These are phyloP conservation scores for Drosophila robusta DNA, from an alignment of 2,888 invertebrate genomes.

Conservation along the genomic window DNA sequence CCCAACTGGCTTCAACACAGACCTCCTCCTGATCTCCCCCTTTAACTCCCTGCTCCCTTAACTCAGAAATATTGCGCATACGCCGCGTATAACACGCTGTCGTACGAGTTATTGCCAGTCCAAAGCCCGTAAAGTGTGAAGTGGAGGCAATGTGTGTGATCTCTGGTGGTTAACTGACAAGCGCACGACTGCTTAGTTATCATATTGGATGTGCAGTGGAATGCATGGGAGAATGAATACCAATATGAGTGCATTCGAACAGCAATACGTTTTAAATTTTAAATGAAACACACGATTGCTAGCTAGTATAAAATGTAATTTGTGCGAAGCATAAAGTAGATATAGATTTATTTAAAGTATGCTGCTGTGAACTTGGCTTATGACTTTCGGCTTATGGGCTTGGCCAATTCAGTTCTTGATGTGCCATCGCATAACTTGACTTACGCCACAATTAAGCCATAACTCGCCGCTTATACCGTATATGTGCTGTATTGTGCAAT, in stretches of 20 bases:
- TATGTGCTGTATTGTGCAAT: constrained; percentile 50
- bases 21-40: too few species aligned
- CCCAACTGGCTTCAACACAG: constrained; percentile 29
- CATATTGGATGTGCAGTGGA: constrained; percentile 20
- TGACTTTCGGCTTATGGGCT: too few species aligned
- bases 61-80: constrained; percentile 59
- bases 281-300: background rate
- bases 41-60: background rate
- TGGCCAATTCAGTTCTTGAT: background rate
- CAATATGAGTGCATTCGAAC: constrained; percentile 8
- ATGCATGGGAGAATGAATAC: constrained; percentile 12
- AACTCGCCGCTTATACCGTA: constrained; percentile 51
- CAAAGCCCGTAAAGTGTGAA: constrained; percentile 57
- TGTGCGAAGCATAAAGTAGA: too few species aligned
- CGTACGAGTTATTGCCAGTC: constrained; percentile 47
- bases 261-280: background rate
- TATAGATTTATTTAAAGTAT: too few species aligned
- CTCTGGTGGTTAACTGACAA: constrained; percentile 51
- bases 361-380: too few species aligned
- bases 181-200: constrained; percentile 44
- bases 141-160: constrained; percentile 38
- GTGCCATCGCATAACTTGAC: constrained; percentile 18
- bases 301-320: too few species aligned
- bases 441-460: constrained; percentile 69
- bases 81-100: constrained; percentile 55